Conservation (phyloP, 2,888 invertebrate species). For the Pammene aurita region DNA sequence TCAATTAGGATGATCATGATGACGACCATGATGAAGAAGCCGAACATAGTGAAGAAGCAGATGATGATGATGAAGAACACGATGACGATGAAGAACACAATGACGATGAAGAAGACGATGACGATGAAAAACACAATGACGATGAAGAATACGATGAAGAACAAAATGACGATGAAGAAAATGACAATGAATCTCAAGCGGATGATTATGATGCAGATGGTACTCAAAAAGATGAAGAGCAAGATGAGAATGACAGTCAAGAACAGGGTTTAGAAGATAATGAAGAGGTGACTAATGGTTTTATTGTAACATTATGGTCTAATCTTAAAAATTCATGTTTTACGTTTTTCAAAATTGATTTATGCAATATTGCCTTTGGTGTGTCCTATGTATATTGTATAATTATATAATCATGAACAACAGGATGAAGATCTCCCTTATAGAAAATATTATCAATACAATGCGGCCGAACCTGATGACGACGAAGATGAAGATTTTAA, state of each 20-base stretch:
- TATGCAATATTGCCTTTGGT: no score
- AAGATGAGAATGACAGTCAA: slow-evolving; percentile 58
- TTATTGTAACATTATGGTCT: not conserved
- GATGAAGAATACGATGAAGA: slow-evolving; percentile 51
- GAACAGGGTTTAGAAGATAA: slow-evolving; percentile 54
- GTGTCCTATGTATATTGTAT: not conserved
- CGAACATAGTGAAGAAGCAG: slow-evolving; percentile 51
- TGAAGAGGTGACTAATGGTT: slow-evolving; percentile 54
- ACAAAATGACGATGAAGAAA: slow-evolving; percentile 50
- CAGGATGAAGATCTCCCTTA: slow-evolving; percentile 50
- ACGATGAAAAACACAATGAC: slow-evolving; percentile 43
- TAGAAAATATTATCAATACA: slow-evolving; percentile 44
- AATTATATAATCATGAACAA: slow-evolving; percentile 33
- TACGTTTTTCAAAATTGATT: slow-evolving; percentile 21
- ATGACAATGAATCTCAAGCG: slow-evolving; percentile 55
- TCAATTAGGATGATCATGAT: slow-evolving; percentile 49
- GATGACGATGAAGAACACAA: slow-evolving; percentile 34
- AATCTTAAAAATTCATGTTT: not conserved
- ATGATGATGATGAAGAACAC: slow-evolving; percentile 56
- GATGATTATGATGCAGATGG: slow-evolving; percentile 54
- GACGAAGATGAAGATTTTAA: slow-evolving; percentile 49
- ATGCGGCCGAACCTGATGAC: slow-evolving; percentile 51
- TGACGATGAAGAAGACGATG: slow-evolving; percentile 49
- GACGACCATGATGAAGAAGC: slow-evolving; percentile 54
- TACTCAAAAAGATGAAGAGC: slow-evolving; percentile 51